A percentile compares a stretch with the other conserved stretches of the same genome.
Conservation (phyloP, 2,113 vertebrate species). For the Notarius quadriscutis region DNA sequence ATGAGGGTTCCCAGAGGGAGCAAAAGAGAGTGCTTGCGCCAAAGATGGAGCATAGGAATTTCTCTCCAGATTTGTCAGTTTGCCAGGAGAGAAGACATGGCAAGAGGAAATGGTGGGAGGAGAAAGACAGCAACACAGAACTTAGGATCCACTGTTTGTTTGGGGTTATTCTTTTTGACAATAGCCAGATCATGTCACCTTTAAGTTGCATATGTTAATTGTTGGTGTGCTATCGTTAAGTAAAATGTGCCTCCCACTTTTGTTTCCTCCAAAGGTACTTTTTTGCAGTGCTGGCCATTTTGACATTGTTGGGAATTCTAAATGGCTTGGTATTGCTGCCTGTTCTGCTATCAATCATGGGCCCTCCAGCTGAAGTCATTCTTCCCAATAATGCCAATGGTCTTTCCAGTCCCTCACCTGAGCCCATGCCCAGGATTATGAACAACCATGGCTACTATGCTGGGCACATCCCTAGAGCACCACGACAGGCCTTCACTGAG, state of each 20-base stretch:
- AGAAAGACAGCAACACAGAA: background rate
- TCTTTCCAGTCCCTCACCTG: constrained; percentile 67
- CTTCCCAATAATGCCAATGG: constrained; percentile 65
- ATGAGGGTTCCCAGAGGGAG: constrained; percentile 60
- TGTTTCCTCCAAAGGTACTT: constrained; percentile 81
- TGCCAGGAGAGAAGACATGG: constrained; percentile 50
- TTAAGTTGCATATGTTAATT: background rate
- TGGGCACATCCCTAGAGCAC: constrained; percentile 63
- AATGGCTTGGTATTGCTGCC: constrained; percentile 94
- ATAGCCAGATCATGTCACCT: no score
- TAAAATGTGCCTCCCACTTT: constrained; percentile 14
- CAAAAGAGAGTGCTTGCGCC: constrained; percentile 17
- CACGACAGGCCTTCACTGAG: constrained; percentile 74
- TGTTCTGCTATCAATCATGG: constrained; percentile 89
- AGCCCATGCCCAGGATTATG: constrained; percentile 72
- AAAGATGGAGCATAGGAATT: constrained; percentile 58
- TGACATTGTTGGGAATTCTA: constrained; percentile 90
- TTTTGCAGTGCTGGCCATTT: constrained; percentile 89
- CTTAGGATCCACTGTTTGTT: background rate
- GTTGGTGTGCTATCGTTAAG: background rate
- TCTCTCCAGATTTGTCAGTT: constrained; percentile 48
- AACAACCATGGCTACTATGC: constrained; percentile 78
- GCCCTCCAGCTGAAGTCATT: constrained; percentile 87
- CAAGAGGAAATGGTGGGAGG: constrained; percentile 30
- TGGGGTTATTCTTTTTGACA: background rate